Percentiles rank a stretch among this genome's conserved stretches.
phyloP scores from a whole-genome alignment of 2,113 vertebrate species.

The Acrocephalus kingi region DNA sequence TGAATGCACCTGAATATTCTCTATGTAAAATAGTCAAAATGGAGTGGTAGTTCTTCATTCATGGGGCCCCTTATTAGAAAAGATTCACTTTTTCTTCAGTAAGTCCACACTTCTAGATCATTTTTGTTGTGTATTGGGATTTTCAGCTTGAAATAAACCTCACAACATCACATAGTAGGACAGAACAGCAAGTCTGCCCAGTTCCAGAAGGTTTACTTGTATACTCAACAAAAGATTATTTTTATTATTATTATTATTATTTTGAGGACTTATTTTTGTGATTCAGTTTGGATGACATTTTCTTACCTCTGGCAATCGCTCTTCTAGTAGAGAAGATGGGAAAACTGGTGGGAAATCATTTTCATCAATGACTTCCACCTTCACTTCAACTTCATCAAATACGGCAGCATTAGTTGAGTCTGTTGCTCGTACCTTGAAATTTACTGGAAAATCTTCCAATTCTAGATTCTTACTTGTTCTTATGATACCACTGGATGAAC shows the following conservation, averaged over 20 bases:
- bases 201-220: neutral
- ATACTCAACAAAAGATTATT: neutral
- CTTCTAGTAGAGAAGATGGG: constrained; percentile 30
- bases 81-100: neutral
- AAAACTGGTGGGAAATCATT: constrained; percentile 60
- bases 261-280: neutral
- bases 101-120: neutral
- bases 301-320: constrained; percentile 59
- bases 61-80: neutral
- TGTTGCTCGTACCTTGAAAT: constrained; percentile 35
- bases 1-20: neutral
- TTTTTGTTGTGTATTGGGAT: neutral
- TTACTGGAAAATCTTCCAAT: constrained; percentile 41
- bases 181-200: neutral
- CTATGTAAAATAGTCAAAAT: neutral
- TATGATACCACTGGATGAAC: constrained; percentile 36
- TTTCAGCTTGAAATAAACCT: neutral
- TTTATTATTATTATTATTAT: neutral
- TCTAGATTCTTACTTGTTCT: constrained; percentile 39
- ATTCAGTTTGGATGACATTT: neutral
- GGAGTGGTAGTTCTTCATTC: neutral
- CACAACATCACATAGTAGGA: neutral
- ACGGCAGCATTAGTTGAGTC: neutral
- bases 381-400: constrained; percentile 37
- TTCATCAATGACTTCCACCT: constrained; percentile 31